Evolutionary conservation across 92 coral and sea anemone genomes (phyloP).

Genomic region (Pocillopora meandrina): DNA sequence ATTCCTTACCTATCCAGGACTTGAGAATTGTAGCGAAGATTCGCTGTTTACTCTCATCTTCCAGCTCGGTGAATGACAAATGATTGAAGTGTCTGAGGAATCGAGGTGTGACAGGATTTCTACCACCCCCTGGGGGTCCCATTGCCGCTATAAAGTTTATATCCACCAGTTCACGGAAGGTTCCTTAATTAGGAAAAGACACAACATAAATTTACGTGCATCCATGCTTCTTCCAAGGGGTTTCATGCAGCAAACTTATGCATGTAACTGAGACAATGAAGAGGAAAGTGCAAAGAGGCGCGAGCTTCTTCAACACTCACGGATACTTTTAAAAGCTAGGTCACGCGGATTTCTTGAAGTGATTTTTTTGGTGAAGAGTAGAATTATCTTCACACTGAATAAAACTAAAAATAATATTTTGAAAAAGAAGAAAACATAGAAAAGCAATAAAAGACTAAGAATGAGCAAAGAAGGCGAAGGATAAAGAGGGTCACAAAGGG

Average conservation of each 20-base stretch:
- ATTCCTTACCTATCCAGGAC: conserved; percentile 90
- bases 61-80: conserved; percentile 96
- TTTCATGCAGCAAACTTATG: too few relatives aligned
- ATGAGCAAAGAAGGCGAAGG: too few relatives aligned
- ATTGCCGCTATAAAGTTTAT: conserved; percentile 89
- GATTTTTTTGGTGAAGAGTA: too few relatives aligned
- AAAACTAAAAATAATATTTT: neutral
- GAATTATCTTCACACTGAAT: too few relatives aligned
- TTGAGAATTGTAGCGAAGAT: conserved; percentile 87
- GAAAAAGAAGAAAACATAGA: neutral
- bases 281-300: too few relatives aligned
- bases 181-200: conserved; percentile 56
- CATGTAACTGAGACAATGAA: too few relatives aligned
- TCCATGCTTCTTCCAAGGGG: neutral
- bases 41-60: conserved; percentile 93
- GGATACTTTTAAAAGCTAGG: too few relatives aligned
- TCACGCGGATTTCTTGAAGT: too few relatives aligned
- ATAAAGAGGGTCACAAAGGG: too few relatives aligned
- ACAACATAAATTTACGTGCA: neutral
- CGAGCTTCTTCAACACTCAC: too few relatives aligned
- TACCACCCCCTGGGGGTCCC: conserved; percentile 99
- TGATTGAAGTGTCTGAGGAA: conserved; percentile 94
- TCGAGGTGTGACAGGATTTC: conserved; percentile 94
- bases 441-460: too few relatives aligned
- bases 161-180: conserved; percentile 98